Evolutionary conservation across 2,113 vertebrate genomes (phyloP).

Genomic region (Bubalus kerabau): DNA sequence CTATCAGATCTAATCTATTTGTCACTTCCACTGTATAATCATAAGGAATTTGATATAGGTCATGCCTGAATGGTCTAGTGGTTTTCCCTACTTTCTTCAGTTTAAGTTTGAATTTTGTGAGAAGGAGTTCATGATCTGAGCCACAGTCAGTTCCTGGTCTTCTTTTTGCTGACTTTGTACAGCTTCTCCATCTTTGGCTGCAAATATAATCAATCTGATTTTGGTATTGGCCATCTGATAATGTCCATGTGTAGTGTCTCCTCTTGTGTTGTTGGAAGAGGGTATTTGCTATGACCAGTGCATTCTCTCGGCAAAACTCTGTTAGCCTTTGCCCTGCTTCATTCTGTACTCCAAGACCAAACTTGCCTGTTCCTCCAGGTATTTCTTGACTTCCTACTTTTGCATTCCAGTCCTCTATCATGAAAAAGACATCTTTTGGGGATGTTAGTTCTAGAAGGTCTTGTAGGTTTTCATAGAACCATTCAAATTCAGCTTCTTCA

Average conservation of each 20-base stretch:
- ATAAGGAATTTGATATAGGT: not conserved
- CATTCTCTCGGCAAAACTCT: not conserved
- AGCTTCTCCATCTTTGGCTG: not conserved
- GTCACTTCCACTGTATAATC: not conserved
- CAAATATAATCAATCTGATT: not conserved
- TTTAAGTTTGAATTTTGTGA: not conserved
- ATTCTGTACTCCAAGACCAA: not conserved
- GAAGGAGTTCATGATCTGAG: not conserved
- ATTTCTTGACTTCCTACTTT: not conserved
- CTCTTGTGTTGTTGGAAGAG: not conserved
- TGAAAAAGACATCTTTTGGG: not conserved
- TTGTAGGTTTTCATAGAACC: not conserved
- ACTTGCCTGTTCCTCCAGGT: not conserved
- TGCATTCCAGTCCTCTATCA: not conserved
- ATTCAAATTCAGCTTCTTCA: not conserved
- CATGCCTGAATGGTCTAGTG: not conserved
- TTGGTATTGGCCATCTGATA: not conserved
- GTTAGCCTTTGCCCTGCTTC: not conserved
- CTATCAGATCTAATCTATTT: not conserved
- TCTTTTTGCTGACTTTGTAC: not conserved
- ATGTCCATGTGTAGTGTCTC: not conserved
- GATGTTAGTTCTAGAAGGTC: not conserved
- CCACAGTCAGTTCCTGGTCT: not conserved
- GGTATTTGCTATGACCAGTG: not conserved
- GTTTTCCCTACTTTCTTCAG: not conserved